Conservation (phyloP, 2,888 invertebrate species). For the Coenonympha arcania region DNA sequence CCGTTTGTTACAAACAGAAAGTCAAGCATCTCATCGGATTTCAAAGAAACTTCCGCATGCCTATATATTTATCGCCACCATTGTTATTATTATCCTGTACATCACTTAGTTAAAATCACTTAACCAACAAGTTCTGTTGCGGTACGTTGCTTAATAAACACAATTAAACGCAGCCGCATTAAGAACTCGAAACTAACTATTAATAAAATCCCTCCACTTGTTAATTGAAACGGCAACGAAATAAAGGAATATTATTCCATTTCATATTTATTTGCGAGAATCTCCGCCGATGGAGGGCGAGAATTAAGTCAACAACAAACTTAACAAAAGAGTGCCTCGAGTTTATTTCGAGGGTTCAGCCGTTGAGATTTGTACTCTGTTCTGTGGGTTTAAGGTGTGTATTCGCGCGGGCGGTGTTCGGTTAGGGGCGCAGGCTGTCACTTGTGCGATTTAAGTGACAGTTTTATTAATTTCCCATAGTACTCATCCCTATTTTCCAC, state of each 20-base stretch:
- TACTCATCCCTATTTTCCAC: constrained; percentile 65
- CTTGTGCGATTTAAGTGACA: constrained; percentile 78
- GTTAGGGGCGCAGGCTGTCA: constrained; percentile 61
- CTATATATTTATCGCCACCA: too few species aligned
- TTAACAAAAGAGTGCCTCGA: constrained; percentile 51
- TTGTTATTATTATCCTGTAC: too few species aligned
- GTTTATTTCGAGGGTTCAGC: constrained; percentile 35
- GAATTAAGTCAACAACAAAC: constrained; percentile 67
- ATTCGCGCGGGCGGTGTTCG: constrained; percentile 19
- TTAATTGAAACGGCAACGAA: constrained; percentile 28
- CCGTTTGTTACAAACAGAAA: too few species aligned
- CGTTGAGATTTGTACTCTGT: constrained; percentile 38
- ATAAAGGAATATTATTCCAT: constrained; percentile 36
- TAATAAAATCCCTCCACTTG: constrained; percentile 13
- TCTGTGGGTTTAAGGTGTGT: constrained; percentile 32
- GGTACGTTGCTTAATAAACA: background rate
- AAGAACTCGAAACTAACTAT: background rate
- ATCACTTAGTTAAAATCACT: too few species aligned
- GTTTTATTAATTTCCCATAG: constrained; percentile 82
- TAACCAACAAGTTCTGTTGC: background rate
- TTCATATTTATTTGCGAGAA: constrained; percentile 58
- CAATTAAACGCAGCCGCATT: background rate
- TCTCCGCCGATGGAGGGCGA: constrained; percentile 53
- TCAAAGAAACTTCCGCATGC: too few species aligned
- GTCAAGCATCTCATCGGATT: too few species aligned